phyloP scores from a whole-genome alignment of 2,797 vertebrate genomes.

The Microctenopoma lineatum region DNA sequence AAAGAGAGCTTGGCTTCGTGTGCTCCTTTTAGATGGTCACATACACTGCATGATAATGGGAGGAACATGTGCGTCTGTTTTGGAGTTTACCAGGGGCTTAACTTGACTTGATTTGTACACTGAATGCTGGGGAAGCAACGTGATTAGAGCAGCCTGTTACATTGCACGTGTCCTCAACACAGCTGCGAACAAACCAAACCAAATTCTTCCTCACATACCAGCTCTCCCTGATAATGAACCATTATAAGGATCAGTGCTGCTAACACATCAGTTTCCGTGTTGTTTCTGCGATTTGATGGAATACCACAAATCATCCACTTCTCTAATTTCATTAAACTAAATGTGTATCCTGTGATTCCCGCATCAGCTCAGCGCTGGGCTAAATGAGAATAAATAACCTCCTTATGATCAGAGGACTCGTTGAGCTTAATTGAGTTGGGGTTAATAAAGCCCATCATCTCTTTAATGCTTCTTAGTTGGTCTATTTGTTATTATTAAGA shows the following conservation, averaged over 20 bases:
- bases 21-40: not conserved
- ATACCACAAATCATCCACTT: slow-evolving; percentile 65
- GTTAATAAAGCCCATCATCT: slow-evolving; percentile 77
- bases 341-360: slow-evolving; percentile 71
- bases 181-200: not conserved
- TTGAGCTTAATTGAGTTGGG: slow-evolving; percentile 80
- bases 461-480: slow-evolving; percentile 70
- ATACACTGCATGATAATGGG: not conserved
- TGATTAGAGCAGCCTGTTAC: not conserved
- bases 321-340: slow-evolving; percentile 76
- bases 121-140: not conserved
- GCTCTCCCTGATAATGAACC: slow-evolving; percentile 29
- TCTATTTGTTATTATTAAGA: slow-evolving; percentile 74
- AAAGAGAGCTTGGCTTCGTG: not conserved
- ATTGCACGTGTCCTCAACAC: not conserved
- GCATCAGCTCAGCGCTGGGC: slow-evolving; percentile 41
- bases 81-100: not conserved
- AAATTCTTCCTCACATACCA: not conserved
- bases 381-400: slow-evolving; percentile 72
- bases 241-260: slow-evolving; percentile 31
- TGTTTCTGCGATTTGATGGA: slow-evolving; percentile 58
- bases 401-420: slow-evolving; percentile 68
- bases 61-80: not conserved
- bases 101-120: not conserved
- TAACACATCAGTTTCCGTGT: slow-evolving; percentile 54